Percentiles rank a stretch among this genome's conserved stretches.
Evolutionary conservation across 2,113 vertebrate species (phyloP).

Genomic region (Oreochromis niloticus): DNA sequence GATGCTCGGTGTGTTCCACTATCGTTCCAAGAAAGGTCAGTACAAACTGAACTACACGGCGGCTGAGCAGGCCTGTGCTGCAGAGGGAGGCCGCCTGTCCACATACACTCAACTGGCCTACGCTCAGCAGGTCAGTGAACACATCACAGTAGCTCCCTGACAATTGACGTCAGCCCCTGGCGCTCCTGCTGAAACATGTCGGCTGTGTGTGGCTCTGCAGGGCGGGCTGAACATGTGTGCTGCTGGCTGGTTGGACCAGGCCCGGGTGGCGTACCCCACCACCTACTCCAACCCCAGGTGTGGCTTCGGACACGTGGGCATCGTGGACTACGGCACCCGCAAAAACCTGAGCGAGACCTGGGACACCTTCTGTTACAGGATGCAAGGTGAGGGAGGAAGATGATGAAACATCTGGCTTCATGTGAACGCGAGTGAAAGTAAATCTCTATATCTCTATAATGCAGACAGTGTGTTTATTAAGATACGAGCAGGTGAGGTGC

Average conservation of each 20-base stretch:
- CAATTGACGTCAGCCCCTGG: neutral
- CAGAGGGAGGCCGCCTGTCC: constrained; percentile 73
- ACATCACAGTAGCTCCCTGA: neutral
- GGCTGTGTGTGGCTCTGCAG: constrained; percentile 51
- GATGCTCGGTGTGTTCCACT: constrained; percentile 84
- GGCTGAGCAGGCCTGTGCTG: constrained; percentile 75
- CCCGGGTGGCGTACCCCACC: constrained; percentile 84
- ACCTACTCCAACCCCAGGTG: constrained; percentile 81
- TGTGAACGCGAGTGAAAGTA: neutral
- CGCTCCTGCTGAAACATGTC: neutral
- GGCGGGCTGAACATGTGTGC: constrained; percentile 83
- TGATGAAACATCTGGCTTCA: neutral
- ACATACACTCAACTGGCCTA: constrained; percentile 86
- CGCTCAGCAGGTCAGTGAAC: constrained; percentile 81
- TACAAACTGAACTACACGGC: constrained; percentile 82
- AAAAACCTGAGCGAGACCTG: constrained; percentile 81
- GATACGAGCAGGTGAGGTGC: neutral
- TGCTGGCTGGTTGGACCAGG: constrained; percentile 82
- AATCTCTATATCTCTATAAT: neutral
- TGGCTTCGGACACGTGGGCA: constrained; percentile 82
- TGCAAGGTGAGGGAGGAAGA: constrained; percentile 77
- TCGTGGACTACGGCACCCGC: constrained; percentile 85
- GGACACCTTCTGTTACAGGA: constrained; percentile 90
- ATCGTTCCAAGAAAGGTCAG: constrained; percentile 74
- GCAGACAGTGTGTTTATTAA: neutral